Percentiles rank a stretch among this genome's conserved stretches.
Evolutionary conservation across 2,888 invertebrate genomes (phyloP).

Genomic region (Teinopalpus imperialis): DNA sequence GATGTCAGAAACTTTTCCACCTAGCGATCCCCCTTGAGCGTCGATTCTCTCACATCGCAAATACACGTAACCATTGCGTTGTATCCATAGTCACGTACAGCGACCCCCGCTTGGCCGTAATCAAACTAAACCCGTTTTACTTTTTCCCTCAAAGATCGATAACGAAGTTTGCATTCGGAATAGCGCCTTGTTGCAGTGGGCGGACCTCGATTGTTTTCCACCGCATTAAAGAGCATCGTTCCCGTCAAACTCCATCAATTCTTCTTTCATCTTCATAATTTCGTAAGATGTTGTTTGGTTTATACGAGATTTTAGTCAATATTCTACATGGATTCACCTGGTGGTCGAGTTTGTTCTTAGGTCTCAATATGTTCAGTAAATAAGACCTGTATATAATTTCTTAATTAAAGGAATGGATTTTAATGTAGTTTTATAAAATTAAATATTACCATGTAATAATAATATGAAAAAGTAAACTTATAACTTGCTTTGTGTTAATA

Average conservation of each 20-base stretch:
- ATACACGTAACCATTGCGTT: conserved; percentile 15
- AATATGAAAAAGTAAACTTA: no score
- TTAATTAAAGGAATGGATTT: no score
- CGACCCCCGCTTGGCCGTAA: conserved; percentile 17
- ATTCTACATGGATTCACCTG: no score
- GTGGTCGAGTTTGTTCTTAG: no score
- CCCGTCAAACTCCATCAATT: neutral
- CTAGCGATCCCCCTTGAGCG: neutral
- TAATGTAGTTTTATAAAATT: no score
- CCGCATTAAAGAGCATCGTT: neutral
- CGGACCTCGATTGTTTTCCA: conserved; percentile 14
- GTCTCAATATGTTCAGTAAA: no score
- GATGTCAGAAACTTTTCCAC: conserved; percentile 12
- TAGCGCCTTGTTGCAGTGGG: conserved; percentile 14
- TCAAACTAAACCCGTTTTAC: conserved; percentile 25
- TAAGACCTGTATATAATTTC: no score
- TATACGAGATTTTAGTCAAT: no score
- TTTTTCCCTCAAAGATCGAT: conserved; percentile 24
- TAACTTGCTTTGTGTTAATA: no score
- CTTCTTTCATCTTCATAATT: conserved; percentile 7
- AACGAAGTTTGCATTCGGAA: conserved; percentile 23
- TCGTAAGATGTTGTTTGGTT: neutral
- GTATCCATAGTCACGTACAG: conserved; percentile 19
- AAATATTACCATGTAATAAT: no score
- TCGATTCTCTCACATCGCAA: neutral